phyloP scores from a whole-genome alignment of 2,888 invertebrate genomes.

The Nineta flava region DNA sequence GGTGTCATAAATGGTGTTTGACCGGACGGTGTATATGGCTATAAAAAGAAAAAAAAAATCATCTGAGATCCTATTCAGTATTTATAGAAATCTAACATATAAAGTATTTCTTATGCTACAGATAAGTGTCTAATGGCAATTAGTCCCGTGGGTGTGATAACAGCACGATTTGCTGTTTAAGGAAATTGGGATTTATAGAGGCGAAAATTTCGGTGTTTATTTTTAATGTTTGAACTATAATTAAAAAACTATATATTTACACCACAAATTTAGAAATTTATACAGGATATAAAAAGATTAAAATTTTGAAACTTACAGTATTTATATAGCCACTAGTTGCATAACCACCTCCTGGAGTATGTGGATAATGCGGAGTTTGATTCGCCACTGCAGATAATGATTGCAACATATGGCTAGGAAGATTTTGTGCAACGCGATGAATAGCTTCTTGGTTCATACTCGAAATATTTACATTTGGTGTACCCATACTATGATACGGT shows the following conservation, averaged over 20 bases:
- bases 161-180: too few relatives aligned
- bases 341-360: slow-evolving; percentile 54
- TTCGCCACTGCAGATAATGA: slow-evolving; percentile 55
- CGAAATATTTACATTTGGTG: slow-evolving; percentile 25
- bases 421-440: slow-evolving; percentile 51
- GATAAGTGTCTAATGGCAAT: too few relatives aligned
- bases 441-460: slow-evolving; percentile 49
- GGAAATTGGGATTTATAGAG: too few relatives aligned
- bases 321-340: slow-evolving; percentile 54
- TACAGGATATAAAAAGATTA: too few relatives aligned
- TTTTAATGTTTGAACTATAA: too few relatives aligned
- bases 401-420: slow-evolving; percentile 54
- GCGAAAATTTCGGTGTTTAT: too few relatives aligned
- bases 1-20: slow-evolving; percentile 93
- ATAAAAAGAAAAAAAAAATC: slow-evolving; percentile 9
- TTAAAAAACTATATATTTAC: too few relatives aligned
- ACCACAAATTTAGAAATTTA: too few relatives aligned
- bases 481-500: slow-evolving; percentile 24
- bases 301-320: slow-evolving; percentile 32
- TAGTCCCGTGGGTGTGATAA: too few relatives aligned
- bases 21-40: slow-evolving; percentile 79
- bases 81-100: too few relatives aligned
- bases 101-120: too few relatives aligned
- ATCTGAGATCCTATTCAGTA: not conserved
- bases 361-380: slow-evolving; percentile 51